A percentile compares a stretch with the other conserved stretches of the same genome.
Evolutionary conservation across 2,888 invertebrate genomes (phyloP).

Genomic region (Cylloceria caligata): DNA sequence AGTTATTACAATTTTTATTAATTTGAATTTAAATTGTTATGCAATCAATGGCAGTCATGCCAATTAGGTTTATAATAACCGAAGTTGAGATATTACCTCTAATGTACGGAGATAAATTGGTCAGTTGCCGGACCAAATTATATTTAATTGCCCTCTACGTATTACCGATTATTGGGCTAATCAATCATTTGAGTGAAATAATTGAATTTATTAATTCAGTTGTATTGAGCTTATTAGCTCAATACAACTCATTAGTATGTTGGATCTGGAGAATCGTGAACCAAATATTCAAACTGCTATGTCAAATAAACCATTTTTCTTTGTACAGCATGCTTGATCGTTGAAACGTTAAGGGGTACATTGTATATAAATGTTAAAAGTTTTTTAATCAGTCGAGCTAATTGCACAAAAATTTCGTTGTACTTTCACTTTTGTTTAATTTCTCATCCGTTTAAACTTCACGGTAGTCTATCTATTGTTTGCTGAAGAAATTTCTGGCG

Average conservation of each 20-base stretch:
- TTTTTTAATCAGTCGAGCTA: neutral
- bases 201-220: too few relatives aligned
- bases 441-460: neutral
- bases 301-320: too few relatives aligned
- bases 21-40: conserved; percentile 6
- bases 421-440: neutral
- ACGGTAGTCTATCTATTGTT: neutral
- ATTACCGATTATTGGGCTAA: too few relatives aligned
- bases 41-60: neutral
- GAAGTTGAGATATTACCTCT: neutral
- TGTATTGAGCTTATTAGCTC: too few relatives aligned
- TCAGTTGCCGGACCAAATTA: neutral
- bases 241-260: too few relatives aligned
- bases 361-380: neutral
- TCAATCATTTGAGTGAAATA: too few relatives aligned
- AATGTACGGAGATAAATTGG: neutral
- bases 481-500: too few relatives aligned
- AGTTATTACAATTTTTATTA: neutral
- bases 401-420: neutral
- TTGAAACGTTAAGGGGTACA: neutral
- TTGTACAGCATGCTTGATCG: too few relatives aligned
- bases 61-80: neutral
- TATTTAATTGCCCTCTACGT: neutral
- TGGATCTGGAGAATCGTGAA: too few relatives aligned
- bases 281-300: too few relatives aligned